Percentiles rank a stretch among this genome's conserved stretches.
Evolutionary conservation across 1,140 invertebrate genomes (phyloP).

Genomic region (Formica exsecta): DNA sequence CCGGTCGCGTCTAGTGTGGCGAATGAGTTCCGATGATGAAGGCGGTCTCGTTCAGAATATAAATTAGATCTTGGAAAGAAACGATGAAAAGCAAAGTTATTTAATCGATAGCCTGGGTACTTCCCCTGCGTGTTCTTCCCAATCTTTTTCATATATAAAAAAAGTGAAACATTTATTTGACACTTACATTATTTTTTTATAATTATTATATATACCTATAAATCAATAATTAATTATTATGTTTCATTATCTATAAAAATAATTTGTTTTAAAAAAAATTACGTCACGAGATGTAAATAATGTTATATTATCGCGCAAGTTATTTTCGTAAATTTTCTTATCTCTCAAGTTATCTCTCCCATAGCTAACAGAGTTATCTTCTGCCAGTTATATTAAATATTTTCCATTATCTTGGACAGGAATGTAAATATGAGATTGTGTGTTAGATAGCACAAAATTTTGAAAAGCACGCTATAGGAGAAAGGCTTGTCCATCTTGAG

Average conservation of each 20-base stretch:
- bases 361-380: background rate
- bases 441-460: background rate
- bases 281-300: too few relatives aligned
- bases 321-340: background rate
- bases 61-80: background rate
- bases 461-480: background rate
- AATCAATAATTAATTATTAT: too few relatives aligned
- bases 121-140: background rate
- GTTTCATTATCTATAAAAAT: too few relatives aligned
- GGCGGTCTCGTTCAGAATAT: background rate
- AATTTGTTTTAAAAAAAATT: too few relatives aligned
- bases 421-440: constrained; percentile 8
- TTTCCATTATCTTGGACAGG: background rate
- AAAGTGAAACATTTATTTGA: too few relatives aligned
- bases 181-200: too few relatives aligned
- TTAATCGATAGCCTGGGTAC: background rate
- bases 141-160: background rate
- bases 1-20: too few relatives aligned
- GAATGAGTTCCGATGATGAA: background rate
- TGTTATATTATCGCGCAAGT: background rate
- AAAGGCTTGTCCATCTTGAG: background rate
- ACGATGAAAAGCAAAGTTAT: background rate
- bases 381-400: background rate
- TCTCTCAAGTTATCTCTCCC: background rate
- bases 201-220: too few relatives aligned